Evolutionary conservation across 2,113 vertebrate species (phyloP), one percentile per base, ranked within the genome.

Genomic region (Pachycephala philippinensis): DNA sequence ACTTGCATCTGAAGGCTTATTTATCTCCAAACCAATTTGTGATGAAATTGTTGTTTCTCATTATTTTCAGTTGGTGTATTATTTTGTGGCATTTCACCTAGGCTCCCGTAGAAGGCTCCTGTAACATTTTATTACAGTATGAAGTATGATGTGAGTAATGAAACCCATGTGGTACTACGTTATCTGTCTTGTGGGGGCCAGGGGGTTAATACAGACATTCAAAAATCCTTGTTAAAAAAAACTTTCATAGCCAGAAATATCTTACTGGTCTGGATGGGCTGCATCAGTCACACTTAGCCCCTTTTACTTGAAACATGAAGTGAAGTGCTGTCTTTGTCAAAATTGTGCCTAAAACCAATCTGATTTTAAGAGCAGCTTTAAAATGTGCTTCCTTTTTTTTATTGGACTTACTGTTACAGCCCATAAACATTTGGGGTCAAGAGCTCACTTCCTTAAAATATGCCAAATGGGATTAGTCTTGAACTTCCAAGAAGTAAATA

Each of bases 341-440:
- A 93, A 72, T 21, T 54, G 15, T 77, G 59, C 63, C 78, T 88
- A 91, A 88, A 95, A 33, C 35, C 42, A 93, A 74, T 57, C 90
- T 54, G 82, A 91, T 83, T 93, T 96, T 93, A 96, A 95, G 75
- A 93, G 47, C 82, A 59, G 75, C 79, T 94, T 91, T 91, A 74
- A 95, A 87, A 91, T 80, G 80, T 50, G 54, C 78, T 90, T 89
- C 35, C 30, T 95, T 91, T 93, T 60, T 92, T 88, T 57, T 94
- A 90, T 82, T 92, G 15, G 69, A 56, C 50, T 87, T 87, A 68
- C 71, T 90, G 80, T 81, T 93, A 87, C 61, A 91, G 69, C 65
- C 77, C 69, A 89, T 94, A 95, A 96, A 95, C 49, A 68, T 87
- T 84, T 78, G 65, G 56, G 96, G 77, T 95, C 93, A 96, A 92